These are phyloP conservation scores for Plusia festucae DNA, from an alignment of 2,888 invertebrate genomes.

Conservation along the genomic window DNA sequence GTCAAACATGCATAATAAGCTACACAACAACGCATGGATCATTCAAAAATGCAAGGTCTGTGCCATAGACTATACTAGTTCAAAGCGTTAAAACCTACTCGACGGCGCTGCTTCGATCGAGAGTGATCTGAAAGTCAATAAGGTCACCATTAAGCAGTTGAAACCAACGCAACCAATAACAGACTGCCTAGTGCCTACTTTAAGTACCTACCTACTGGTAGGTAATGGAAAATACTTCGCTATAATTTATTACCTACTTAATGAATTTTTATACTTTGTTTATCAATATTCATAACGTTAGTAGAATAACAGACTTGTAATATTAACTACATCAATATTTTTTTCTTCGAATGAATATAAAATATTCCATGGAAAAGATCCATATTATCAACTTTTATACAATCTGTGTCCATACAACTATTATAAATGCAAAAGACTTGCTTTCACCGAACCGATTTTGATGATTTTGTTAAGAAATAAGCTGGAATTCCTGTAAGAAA, in stretches of 20 bases:
- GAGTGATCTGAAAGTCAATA: slow-evolving; percentile 3
- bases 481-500: too few species aligned
- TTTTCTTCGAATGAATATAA: background rate
- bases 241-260: background rate
- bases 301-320: background rate
- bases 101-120: background rate
- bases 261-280: background rate
- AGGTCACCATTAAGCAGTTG: slow-evolving; percentile 5
- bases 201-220: too few species aligned
- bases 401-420: too few species aligned
- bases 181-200: background rate
- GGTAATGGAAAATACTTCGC: background rate
- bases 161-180: slow-evolving; percentile 3
- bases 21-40: too few species aligned
- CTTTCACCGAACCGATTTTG: too few species aligned
- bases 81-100: background rate
- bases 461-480: too few species aligned
- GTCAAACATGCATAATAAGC: background rate
- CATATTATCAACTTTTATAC: too few species aligned
- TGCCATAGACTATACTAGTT: background rate
- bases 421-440: too few species aligned
- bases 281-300: background rate
- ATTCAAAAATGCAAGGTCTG: background rate
- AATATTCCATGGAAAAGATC: background rate
- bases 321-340: background rate